A percentile compares a stretch with the other conserved stretches of the same genome.
These are phyloP conservation scores for Gastracanthus pulcherrimus DNA, from an alignment of 2,888 invertebrate species.

Conservation along the genomic window DNA sequence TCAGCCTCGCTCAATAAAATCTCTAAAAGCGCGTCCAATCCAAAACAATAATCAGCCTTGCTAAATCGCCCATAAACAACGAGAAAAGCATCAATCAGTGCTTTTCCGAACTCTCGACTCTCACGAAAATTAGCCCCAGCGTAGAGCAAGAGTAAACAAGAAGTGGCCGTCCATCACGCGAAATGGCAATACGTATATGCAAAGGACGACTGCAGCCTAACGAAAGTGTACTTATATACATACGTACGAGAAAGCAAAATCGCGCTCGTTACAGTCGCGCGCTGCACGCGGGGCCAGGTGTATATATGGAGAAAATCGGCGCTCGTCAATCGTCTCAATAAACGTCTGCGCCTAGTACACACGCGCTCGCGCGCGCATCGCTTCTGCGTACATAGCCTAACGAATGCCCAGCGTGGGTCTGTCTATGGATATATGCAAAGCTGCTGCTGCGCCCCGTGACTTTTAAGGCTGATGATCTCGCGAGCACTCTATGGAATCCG, in stretches of 20 bases:
- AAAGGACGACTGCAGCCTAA: not conserved
- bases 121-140: constrained; percentile 19
- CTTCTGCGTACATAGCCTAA: not conserved
- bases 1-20: not conserved
- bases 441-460: not conserved
- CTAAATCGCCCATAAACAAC: not conserved
- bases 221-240: not conserved
- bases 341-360: not conserved
- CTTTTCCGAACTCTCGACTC: not conserved
- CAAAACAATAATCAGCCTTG: not conserved
- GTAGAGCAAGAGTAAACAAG: too few species aligned
- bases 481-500: not conserved
- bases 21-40: not conserved
- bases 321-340: constrained; percentile 24
- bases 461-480: not conserved
- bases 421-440: not conserved
- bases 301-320: not conserved
- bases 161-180: constrained; percentile 6
- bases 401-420: too few species aligned
- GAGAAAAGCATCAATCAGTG: not conserved
- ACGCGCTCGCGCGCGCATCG: not conserved
- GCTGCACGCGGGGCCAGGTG: not conserved
- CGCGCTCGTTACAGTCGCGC: constrained; percentile 6
- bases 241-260: constrained; percentile 2
- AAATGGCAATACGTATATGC: not conserved